A percentile compares a stretch with the other conserved stretches of the same genome.
Evolutionary conservation across 2,888 invertebrate genomes (phyloP).

Genomic region (Cynaeus angustus): DNA sequence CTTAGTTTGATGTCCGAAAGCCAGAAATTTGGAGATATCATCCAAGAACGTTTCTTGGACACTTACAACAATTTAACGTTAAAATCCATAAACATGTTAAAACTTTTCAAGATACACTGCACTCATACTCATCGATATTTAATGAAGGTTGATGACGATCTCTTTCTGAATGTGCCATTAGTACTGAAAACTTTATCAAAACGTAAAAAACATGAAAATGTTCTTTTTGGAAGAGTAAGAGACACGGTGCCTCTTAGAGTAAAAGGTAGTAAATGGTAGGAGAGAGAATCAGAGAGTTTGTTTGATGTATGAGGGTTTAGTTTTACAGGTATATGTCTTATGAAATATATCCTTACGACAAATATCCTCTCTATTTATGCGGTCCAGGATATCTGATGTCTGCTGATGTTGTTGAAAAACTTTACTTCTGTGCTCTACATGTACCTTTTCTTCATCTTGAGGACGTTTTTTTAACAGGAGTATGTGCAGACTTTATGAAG

Average conservation of each 20-base stretch:
- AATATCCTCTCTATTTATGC: slow-evolving; percentile 87
- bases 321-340: slow-evolving; percentile 81
- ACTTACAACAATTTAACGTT: slow-evolving; percentile 90
- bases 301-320: background rate
- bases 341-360: slow-evolving; percentile 82
- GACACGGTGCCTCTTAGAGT: slow-evolving; percentile 69
- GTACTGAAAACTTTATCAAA: slow-evolving; percentile 32
- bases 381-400: slow-evolving; percentile 88
- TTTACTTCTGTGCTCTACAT: slow-evolving; percentile 79
- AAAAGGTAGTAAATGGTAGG: slow-evolving; percentile 83
- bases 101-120: slow-evolving; percentile 84
- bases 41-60: slow-evolving; percentile 88
- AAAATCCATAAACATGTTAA: slow-evolving; percentile 89
- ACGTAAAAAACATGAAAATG: background rate
- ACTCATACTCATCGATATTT: slow-evolving; percentile 75
- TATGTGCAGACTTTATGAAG: slow-evolving; percentile 77
- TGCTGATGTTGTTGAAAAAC: slow-evolving; percentile 76
- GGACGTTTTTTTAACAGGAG: slow-evolving; percentile 86
- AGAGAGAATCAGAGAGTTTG: too few relatives aligned
- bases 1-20: background rate
- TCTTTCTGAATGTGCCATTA: slow-evolving; percentile 82
- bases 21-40: slow-evolving; percentile 74
- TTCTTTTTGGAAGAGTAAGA: slow-evolving; percentile 7
- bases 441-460: slow-evolving; percentile 85
- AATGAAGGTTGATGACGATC: slow-evolving; percentile 91